A percentile compares a stretch with the other conserved stretches of the same genome.
Conservation (phyloP, 2,113 vertebrate genomes). For the Proteles cristata region DNA sequence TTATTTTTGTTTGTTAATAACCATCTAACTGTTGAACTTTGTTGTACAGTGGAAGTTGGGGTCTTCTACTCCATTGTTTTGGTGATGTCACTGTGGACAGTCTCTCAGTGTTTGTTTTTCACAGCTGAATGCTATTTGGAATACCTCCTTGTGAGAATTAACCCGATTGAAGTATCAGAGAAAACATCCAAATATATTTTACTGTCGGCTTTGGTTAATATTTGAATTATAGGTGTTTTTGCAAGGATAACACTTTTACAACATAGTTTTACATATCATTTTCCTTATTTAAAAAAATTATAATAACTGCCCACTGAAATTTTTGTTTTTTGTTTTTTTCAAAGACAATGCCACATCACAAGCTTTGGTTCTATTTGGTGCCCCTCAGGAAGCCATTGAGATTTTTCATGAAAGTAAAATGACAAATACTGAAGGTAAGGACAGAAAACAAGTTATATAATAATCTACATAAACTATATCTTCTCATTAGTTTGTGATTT, state of each 20-base stretch:
- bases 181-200: not conserved
- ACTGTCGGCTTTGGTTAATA: not conserved
- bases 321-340: slow-evolving; percentile 44
- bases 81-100: not conserved
- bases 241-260: not conserved
- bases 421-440: slow-evolving; percentile 74
- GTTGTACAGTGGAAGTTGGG: not conserved
- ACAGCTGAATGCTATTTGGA: not conserved
- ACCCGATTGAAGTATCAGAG: not conserved
- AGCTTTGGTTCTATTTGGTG: not conserved
- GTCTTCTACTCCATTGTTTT: not conserved
- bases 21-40: not conserved
- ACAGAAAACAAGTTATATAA: not conserved
- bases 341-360: slow-evolving; percentile 55
- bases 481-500: not conserved
- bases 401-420: slow-evolving; percentile 56
- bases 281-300: slow-evolving; percentile 25
- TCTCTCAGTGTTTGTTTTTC: not conserved
- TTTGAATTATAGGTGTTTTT: not conserved
- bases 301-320: slow-evolving; percentile 10
- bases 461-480: not conserved
- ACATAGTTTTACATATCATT: not conserved
- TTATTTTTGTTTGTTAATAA: not conserved
- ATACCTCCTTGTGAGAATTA: not conserved
- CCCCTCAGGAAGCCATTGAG: not conserved